Evolutionary conservation across 1,140 invertebrate species (phyloP).

Genomic region (Drosophila mayri): DNA sequence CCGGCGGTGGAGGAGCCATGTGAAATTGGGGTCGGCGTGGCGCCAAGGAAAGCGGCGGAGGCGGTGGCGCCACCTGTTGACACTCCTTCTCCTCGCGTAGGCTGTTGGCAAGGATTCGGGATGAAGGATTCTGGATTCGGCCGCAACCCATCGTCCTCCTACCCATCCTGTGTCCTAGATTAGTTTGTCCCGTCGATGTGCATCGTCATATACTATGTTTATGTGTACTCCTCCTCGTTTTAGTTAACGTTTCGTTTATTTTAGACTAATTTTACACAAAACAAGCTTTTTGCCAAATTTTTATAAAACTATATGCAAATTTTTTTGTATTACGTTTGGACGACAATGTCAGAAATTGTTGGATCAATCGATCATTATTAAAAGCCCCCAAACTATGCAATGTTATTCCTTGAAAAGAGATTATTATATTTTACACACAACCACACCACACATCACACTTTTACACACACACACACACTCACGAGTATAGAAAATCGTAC

Average conservation of each 20-base stretch:
- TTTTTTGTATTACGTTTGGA: slow-evolving; percentile 76
- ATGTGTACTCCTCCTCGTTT: slow-evolving; percentile 34
- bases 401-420: slow-evolving; percentile 83
- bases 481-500: slow-evolving; percentile 60
- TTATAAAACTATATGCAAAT: slow-evolving; percentile 48
- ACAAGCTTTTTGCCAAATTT: slow-evolving; percentile 80
- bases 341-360: slow-evolving; percentile 60
- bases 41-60: slow-evolving; percentile 65
- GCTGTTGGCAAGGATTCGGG: slow-evolving; percentile 49
- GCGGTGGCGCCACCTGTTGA: slow-evolving; percentile 79
- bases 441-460: slow-evolving; percentile 18
- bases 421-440: slow-evolving; percentile 67
- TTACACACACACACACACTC: slow-evolving; percentile 31
- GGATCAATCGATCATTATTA: slow-evolving; percentile 52
- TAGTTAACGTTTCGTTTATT: slow-evolving; percentile 62
- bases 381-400: slow-evolving; percentile 67
- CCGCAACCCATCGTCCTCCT: not conserved
- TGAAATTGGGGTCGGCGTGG: slow-evolving; percentile 80
- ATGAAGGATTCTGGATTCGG: slow-evolving; percentile 25
- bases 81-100: slow-evolving; percentile 35
- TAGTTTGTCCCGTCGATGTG: slow-evolving; percentile 37
- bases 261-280: slow-evolving; percentile 76
- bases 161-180: slow-evolving; percentile 29
- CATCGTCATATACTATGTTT: slow-evolving; percentile 46
- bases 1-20: slow-evolving; percentile 38